Evolutionary conservation across 2,113 vertebrate genomes (phyloP).

Genomic region (Nerophis ophidion): DNA sequence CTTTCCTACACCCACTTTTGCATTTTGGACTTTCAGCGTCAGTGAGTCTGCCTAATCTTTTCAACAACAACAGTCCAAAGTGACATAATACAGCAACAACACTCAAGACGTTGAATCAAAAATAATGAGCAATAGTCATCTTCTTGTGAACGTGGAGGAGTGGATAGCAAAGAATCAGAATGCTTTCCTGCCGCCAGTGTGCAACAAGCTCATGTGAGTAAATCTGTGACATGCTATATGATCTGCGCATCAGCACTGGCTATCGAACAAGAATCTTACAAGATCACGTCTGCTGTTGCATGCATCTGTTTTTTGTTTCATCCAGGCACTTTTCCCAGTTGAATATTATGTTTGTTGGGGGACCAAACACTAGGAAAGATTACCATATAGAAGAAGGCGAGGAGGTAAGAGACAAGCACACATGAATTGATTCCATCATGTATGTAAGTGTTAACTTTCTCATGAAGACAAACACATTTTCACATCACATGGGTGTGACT

Average conservation of each 20-base stretch:
- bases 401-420: constrained; percentile 73
- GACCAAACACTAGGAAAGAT: constrained; percentile 91
- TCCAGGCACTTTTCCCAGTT: constrained; percentile 74
- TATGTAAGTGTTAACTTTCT: background rate
- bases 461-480: background rate
- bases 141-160: constrained; percentile 71
- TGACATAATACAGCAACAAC: background rate
- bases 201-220: constrained; percentile 99
- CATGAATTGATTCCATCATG: background rate
- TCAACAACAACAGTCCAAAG: background rate
- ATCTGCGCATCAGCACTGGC: background rate
- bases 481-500: background rate
- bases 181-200: constrained; percentile 87
- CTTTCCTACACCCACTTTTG: constrained; percentile 19
- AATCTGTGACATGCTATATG: background rate
- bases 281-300: background rate
- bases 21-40: constrained; percentile 41
- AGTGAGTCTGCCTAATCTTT: background rate
- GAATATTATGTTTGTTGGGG: constrained; percentile 94
- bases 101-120: background rate
- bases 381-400: constrained; percentile 98
- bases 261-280: background rate
- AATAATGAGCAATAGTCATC: constrained; percentile 60
- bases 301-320: constrained; percentile 2
- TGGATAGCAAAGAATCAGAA: constrained; percentile 84